A percentile compares a stretch with the other conserved stretches of the same genome.
phyloP scores from a whole-genome alignment of 2,113 vertebrate genomes.

The Catharus minimus region DNA sequence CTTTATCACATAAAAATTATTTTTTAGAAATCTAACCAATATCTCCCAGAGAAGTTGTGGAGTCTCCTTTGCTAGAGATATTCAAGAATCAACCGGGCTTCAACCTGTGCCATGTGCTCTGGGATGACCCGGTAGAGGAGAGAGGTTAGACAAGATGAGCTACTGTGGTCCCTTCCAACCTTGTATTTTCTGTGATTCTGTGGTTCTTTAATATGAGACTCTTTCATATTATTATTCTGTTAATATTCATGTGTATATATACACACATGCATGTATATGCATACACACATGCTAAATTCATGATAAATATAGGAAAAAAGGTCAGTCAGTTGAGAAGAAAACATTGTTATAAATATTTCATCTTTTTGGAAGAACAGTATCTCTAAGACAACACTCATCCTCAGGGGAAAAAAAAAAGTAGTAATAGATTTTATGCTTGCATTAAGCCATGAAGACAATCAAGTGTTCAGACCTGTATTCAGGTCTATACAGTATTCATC shows the following conservation, averaged over 20 bases:
- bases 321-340: background rate
- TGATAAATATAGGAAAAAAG: background rate
- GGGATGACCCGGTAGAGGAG: background rate
- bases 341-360: background rate
- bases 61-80: fast-evolving
- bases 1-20: background rate
- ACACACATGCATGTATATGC: background rate
- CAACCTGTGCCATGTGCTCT: background rate
- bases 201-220: background rate
- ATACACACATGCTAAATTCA: background rate
- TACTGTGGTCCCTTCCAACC: background rate
- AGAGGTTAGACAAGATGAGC: background rate
- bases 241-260: no score
- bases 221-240: background rate
- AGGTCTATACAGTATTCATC: background rate
- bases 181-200: background rate
- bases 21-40: background rate
- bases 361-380: background rate
- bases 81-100: background rate
- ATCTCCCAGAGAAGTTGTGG: background rate
- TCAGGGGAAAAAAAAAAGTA: background rate
- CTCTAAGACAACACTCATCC: background rate
- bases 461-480: background rate
- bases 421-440: background rate
- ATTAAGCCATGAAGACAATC: background rate